Evolutionary conservation across 2,888 invertebrate species (phyloP).

Genomic region (Campoplex nolae): DNA sequence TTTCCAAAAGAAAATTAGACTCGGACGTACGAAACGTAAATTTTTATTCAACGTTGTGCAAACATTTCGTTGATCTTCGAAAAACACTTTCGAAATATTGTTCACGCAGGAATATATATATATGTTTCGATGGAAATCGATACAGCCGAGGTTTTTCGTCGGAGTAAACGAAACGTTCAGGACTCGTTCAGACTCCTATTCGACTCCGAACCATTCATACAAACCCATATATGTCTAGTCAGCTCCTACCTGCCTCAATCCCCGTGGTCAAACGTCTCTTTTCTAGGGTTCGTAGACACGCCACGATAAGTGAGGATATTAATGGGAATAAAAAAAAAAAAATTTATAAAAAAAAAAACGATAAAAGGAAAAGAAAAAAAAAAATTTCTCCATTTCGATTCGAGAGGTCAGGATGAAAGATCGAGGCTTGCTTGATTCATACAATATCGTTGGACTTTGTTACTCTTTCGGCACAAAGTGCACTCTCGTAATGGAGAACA

Average conservation of each 20-base stretch:
- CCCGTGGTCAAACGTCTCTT: not conserved
- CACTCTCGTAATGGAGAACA: not conserved
- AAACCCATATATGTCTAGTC: conserved; percentile 5
- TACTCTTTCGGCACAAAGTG: not conserved
- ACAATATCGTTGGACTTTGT: conserved; percentile 6
- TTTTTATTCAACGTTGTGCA: no score
- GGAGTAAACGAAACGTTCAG: not conserved
- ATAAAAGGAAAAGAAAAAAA: not conserved
- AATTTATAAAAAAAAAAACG: no score
- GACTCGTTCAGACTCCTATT: not conserved
- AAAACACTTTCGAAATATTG: not conserved
- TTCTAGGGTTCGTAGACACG: not conserved
- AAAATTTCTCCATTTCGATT: not conserved
- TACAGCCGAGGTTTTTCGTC: not conserved
- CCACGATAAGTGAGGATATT: not conserved
- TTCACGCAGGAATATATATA: no score
- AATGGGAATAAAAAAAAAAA: not conserved
- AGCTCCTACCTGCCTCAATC: conserved; percentile 32
- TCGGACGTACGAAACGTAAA: no score
- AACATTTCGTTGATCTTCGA: not conserved
- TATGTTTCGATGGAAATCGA: not conserved
- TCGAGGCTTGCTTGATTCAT: not conserved
- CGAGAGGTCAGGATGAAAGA: not conserved
- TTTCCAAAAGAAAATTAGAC: not conserved
- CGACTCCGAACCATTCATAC: not conserved